Base-by-base conservation (phyloP, 2,113 vertebrate genomes). In the Vicugna pacos region DNA sequence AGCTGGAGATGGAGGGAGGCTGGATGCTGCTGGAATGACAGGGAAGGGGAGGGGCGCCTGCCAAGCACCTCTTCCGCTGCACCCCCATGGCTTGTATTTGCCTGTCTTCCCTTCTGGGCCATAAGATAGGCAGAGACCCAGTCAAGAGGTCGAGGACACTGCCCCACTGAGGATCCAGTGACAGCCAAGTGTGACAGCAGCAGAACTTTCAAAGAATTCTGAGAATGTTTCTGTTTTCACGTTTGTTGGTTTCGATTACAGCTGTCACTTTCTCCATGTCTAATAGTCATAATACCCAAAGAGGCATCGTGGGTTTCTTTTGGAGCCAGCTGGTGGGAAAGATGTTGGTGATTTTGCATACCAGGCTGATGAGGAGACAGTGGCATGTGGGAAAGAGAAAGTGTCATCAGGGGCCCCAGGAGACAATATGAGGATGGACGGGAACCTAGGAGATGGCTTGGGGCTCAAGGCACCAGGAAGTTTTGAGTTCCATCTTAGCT, bases 181-280 rank as follows among this genome's bases (percentile, higher is more conserved):
- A 72, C 65, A 54, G 50, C 38, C 54, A 32, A 48, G 38, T 8
- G 24, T 17, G 72, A 58, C 35, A 19, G 35, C n/a, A 76, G 35
- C 24, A 72, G 83, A 79, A 32, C 69, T 26, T 64, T 58, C 38
- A 32, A 75, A 88, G 72, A 88, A 80, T 91, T 79, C 69, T 89
- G 52, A 26, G 9, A 58, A 46, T 52, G 10, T 52, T 65, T 80
- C n/a, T 17, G 1, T 30, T 17, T 6, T 76, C 4, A 0, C 54
- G 19, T 86, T 72, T 86, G 62, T 50, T 81, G 38, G 46, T 64
- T 95, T 90, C 46, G 19, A 15, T 35, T 19, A 60, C 9, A 82
- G 76, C 32, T 35, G 60, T 52, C 46, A 17, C 46, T 64, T 73
- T 89, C 52, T 85, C 77, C 67, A 38, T 88, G 46, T 32, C 67